Percentiles rank a stretch among this genome's conserved stretches.
These are phyloP conservation scores for Echinometra lucunter DNA, from an alignment of 53 echinoderm and acorn worm genomes.

Conservation along the genomic window DNA sequence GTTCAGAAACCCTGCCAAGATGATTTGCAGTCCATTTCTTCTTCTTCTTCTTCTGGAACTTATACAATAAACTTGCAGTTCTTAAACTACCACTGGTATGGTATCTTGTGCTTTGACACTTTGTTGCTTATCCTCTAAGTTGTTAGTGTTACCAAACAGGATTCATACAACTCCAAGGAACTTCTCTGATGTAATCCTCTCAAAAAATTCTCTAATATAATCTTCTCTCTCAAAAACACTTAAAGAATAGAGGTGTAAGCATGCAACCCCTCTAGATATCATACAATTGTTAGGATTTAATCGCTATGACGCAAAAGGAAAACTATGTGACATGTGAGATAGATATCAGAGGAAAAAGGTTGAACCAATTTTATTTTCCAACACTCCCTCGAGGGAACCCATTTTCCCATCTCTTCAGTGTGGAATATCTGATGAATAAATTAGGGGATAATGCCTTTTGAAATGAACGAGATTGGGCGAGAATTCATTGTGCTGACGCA, in stretches of 20 bases:
- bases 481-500: slow-evolving; percentile 44
- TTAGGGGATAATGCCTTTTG: slow-evolving; percentile 21
- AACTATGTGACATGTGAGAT: background rate
- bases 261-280: slow-evolving; percentile 26
- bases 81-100: background rate
- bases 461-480: slow-evolving; percentile 13
- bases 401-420: slow-evolving; percentile 8
- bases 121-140: background rate
- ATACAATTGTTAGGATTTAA: slow-evolving; percentile 33
- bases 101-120: background rate
- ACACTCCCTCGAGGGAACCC: background rate
- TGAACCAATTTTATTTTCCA: slow-evolving; percentile 9
- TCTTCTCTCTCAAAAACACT: background rate
- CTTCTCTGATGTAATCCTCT: background rate
- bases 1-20: background rate
- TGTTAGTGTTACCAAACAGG: slow-evolving; percentile 40
- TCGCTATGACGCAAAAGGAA: slow-evolving; percentile 58
- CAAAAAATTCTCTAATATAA: background rate
- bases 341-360: slow-evolving; percentile 9
- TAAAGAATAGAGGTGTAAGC: background rate
- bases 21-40: background rate
- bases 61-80: background rate
- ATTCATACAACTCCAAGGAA: background rate
- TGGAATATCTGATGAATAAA: slow-evolving; percentile 46
- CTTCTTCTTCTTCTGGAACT: too few species aligned